These are phyloP conservation scores for Meta bourneti DNA, from an alignment of 2,888 invertebrate genomes.

Conservation along the genomic window DNA sequence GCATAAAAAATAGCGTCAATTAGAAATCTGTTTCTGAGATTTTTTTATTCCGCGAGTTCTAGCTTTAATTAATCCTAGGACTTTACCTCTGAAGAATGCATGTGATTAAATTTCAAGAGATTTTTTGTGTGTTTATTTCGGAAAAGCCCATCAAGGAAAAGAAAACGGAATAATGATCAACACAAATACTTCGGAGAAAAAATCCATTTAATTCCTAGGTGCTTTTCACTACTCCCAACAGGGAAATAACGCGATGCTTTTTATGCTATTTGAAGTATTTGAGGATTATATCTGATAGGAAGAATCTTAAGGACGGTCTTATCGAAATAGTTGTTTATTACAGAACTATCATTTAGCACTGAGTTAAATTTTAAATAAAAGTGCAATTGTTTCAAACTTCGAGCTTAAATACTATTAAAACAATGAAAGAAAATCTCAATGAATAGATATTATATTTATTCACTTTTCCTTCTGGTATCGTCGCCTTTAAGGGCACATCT, in stretches of 20 bases:
- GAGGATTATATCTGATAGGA: too few species aligned
- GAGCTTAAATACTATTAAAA: too few species aligned
- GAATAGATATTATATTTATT: too few species aligned
- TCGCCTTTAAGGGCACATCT: too few species aligned
- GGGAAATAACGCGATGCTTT: background rate
- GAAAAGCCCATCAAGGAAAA: background rate
- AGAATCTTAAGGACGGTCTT: too few species aligned
- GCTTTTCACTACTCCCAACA: background rate
- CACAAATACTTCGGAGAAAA: background rate
- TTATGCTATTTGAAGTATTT: too few species aligned
- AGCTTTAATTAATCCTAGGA: constrained; percentile 16
- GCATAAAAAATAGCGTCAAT: background rate
- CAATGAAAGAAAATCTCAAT: too few species aligned
- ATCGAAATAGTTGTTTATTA: too few species aligned
- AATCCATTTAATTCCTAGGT: background rate
- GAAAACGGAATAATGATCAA: background rate
- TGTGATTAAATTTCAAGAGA: constrained; percentile 25
- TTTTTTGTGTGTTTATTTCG: background rate
- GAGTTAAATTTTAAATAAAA: too few species aligned
- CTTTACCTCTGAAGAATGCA: constrained; percentile 17
- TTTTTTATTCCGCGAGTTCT: background rate
- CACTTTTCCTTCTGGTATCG: too few species aligned
- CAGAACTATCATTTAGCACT: too few species aligned
- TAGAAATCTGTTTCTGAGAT: background rate
- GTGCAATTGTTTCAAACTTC: too few species aligned